Evolutionary conservation across 2,888 invertebrate genomes (phyloP).

Genomic region (Luperina testacea): DNA sequence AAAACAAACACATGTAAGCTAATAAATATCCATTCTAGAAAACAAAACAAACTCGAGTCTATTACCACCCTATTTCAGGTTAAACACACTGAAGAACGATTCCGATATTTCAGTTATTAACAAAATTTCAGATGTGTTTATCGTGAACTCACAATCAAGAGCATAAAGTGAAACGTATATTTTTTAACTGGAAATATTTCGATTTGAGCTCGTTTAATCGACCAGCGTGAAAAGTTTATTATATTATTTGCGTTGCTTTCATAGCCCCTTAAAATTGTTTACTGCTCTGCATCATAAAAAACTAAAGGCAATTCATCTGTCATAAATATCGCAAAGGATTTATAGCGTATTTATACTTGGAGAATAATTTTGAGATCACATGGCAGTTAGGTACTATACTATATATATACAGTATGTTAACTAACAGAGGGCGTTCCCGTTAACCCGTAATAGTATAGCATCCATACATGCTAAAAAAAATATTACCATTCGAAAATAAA

Average conservation of each 20-base stretch:
- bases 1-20: background rate
- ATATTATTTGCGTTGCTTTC: constrained; percentile 42
- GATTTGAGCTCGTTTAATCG: constrained; percentile 42
- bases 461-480: too few relatives aligned
- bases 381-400: too few relatives aligned
- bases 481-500: too few relatives aligned
- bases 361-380: constrained; percentile 7
- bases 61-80: background rate
- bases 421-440: too few relatives aligned
- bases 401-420: too few relatives aligned
- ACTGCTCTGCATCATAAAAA: constrained; percentile 56
- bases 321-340: constrained; percentile 52
- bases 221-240: constrained; percentile 56
- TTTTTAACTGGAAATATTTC: constrained; percentile 40
- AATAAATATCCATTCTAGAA: background rate
- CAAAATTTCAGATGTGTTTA: constrained; percentile 10
- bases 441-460: too few relatives aligned
- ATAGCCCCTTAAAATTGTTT: constrained; percentile 61
- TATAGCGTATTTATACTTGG: constrained; percentile 30
- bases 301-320: constrained; percentile 43
- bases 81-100: background rate
- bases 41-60: background rate
- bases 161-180: background rate
- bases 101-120: background rate
- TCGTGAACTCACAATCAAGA: constrained; percentile 13